A percentile compares a stretch with the other conserved stretches of the same genome.
These are phyloP conservation scores for Baccha elongata DNA, from an alignment of 2,888 invertebrate species.

Conservation along the genomic window DNA sequence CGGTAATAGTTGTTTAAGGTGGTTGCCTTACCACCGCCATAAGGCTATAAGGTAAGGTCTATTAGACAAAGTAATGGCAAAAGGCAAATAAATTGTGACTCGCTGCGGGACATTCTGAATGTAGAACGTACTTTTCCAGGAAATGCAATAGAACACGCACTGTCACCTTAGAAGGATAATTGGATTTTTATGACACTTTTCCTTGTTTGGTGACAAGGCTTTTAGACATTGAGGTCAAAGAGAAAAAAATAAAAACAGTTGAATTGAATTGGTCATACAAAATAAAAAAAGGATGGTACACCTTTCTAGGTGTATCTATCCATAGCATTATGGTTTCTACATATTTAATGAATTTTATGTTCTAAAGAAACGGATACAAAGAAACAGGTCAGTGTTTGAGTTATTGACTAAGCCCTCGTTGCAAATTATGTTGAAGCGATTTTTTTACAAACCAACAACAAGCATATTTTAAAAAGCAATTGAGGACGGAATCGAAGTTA, in stretches of 20 bases:
- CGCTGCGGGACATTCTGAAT: conserved; percentile 53
- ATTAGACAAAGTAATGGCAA: conserved; percentile 22
- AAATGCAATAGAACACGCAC: conserved; percentile 35
- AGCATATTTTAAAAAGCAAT: too few relatives aligned
- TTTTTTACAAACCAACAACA: too few relatives aligned
- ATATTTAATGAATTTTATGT: too few relatives aligned
- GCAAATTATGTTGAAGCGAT: too few relatives aligned
- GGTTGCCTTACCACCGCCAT: conserved; percentile 13
- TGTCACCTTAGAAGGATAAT: conserved; percentile 61
- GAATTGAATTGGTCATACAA: background rate
- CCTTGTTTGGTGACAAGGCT: conserved; percentile 17
- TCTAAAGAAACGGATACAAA: too few relatives aligned
- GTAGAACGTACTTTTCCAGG: conserved; percentile 54
- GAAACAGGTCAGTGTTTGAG: too few relatives aligned
- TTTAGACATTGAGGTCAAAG: conserved; percentile 3
- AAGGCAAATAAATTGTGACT: conserved; percentile 30
- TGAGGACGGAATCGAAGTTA: too few relatives aligned
- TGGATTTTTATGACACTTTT: conserved; percentile 64
- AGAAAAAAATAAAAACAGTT: background rate
- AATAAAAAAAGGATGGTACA: too few relatives aligned
- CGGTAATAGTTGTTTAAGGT: conserved; percentile 17
- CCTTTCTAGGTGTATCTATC: too few relatives aligned
- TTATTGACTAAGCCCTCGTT: too few relatives aligned
- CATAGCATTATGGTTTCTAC: too few relatives aligned
- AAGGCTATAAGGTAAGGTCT: conserved; percentile 38